Percentiles rank a stretch among this genome's conserved stretches.
These are phyloP conservation scores for Zelostemma sp. DNA, from an alignment of 1,140 invertebrate species.

Conservation along the genomic window DNA sequence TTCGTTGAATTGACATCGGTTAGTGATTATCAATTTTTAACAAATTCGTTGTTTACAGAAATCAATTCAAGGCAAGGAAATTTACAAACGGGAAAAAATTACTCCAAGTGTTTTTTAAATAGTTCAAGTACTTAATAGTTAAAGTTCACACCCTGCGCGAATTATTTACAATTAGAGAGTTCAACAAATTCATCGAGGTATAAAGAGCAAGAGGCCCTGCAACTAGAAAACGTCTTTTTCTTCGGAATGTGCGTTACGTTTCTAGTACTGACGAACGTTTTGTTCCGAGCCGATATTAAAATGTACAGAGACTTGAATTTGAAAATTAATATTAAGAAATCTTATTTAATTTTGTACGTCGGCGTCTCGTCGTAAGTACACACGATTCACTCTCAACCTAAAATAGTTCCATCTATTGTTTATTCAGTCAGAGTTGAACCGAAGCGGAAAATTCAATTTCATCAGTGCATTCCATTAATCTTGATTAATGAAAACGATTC, in stretches of 20 bases:
- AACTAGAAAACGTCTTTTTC: constrained; percentile 31
- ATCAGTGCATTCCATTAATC: not conserved
- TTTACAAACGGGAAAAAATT: too few relatives aligned
- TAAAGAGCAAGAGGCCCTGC: constrained; percentile 37
- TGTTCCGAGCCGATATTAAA: not conserved
- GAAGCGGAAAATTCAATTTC: constrained; percentile 29
- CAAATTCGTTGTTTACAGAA: too few relatives aligned
- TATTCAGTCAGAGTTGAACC: constrained; percentile 13
- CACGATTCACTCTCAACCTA: constrained; percentile 21
- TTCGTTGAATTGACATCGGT: constrained; percentile 5
- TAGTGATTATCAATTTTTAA: too few relatives aligned
- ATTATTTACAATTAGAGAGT: constrained; percentile 27
- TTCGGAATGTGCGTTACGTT: constrained; percentile 51
- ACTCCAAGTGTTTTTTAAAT: too few relatives aligned
- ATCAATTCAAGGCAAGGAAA: too few relatives aligned
- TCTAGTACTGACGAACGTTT: constrained; percentile 6
- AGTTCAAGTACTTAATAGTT: too few relatives aligned
- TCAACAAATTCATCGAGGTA: constrained; percentile 33
- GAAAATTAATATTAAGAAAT: constrained; percentile 14
- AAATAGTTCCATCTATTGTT: constrained; percentile 8
- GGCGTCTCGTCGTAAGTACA: constrained; percentile 40
- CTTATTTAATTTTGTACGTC: constrained; percentile 8
- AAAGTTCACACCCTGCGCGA: constrained; percentile 25
- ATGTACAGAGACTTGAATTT: not conserved
- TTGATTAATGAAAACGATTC: constrained; percentile 6